Conservation (phyloP, 2,113 vertebrate genomes). For the Channa maculata region DNA sequence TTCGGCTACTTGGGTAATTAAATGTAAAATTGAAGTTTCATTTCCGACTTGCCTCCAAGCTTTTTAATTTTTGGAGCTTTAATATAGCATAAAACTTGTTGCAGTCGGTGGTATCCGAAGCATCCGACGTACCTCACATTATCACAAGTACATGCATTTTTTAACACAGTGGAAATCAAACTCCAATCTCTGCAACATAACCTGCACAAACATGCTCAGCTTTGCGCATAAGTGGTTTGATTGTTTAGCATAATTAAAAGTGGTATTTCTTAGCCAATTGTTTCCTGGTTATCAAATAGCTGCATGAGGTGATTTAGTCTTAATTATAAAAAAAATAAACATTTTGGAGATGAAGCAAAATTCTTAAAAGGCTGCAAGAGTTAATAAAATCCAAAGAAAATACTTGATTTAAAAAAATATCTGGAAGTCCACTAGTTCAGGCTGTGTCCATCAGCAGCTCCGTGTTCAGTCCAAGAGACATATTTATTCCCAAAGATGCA, state of each 20-base stretch:
- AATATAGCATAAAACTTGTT: conserved; percentile 11
- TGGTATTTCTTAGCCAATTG: neutral
- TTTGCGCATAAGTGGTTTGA: neutral
- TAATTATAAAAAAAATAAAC: too few relatives aligned
- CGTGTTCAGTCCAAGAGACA: too few relatives aligned
- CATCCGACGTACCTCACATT: neutral
- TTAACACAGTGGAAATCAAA: conserved; percentile 9
- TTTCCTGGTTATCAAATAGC: neutral
- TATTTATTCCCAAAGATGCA: too few relatives aligned
- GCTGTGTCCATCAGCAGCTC: too few relatives aligned
- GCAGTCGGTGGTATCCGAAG: neutral
- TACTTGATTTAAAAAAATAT: too few relatives aligned
- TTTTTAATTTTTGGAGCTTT: conserved; percentile 24
- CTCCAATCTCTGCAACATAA: neutral
- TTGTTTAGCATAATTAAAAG: neutral
- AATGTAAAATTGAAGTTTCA: conserved; percentile 26
- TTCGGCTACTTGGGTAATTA: conserved; percentile 8
- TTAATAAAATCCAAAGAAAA: too few relatives aligned
- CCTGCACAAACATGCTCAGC: too few relatives aligned
- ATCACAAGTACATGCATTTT: neutral
- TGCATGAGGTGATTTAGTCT: too few relatives aligned
- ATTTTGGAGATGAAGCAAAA: too few relatives aligned
- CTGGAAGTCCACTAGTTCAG: too few relatives aligned
- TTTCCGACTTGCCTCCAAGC: conserved; percentile 13
- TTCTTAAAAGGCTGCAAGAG: too few relatives aligned